Evolutionary conservation across 2,113 vertebrate genomes (phyloP).

Genomic region (Hyperopisus bebe): DNA sequence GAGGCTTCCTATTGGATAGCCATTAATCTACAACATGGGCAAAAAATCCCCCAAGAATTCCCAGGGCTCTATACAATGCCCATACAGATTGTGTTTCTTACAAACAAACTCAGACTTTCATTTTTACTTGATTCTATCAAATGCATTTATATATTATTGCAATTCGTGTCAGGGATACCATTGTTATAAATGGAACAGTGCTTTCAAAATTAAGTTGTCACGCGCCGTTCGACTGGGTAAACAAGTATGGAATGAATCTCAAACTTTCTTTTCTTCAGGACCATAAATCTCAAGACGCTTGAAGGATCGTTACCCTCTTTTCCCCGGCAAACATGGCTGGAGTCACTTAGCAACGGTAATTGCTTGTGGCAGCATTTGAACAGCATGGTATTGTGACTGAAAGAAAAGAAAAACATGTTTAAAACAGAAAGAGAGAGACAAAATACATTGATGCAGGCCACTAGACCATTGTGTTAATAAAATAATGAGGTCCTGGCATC

Average conservation of each 20-base stretch:
- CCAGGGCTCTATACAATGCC: not conserved
- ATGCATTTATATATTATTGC: not conserved
- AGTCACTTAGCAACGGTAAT: conserved; percentile 46
- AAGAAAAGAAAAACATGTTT: conserved; percentile 47
- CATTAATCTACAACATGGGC: not conserved
- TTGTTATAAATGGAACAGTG: conserved; percentile 37
- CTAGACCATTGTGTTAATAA: conserved; percentile 34
- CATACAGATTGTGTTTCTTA: not conserved
- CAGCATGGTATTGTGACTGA: conserved; percentile 44
- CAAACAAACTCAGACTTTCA: not conserved
- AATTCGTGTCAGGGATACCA: not conserved
- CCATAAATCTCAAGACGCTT: conserved; percentile 1
- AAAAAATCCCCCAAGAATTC: not conserved
- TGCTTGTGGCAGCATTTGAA: conserved; percentile 43
- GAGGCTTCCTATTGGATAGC: not conserved
- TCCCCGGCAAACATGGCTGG: conserved; percentile 39
- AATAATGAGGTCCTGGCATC: conserved; percentile 19
- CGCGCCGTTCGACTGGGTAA: not conserved
- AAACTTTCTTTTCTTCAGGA: conserved; percentile 7
- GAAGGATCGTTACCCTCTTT: conserved; percentile 36
- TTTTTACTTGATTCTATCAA: not conserved
- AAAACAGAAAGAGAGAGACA: conserved; percentile 33
- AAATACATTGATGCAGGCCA: conserved; percentile 34
- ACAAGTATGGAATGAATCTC: not conserved
- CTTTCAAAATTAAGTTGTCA: conserved; percentile 41